These are phyloP conservation scores for Osmerus mordax DNA, from an alignment of 2,113 vertebrate genomes.

Conservation along the genomic window DNA sequence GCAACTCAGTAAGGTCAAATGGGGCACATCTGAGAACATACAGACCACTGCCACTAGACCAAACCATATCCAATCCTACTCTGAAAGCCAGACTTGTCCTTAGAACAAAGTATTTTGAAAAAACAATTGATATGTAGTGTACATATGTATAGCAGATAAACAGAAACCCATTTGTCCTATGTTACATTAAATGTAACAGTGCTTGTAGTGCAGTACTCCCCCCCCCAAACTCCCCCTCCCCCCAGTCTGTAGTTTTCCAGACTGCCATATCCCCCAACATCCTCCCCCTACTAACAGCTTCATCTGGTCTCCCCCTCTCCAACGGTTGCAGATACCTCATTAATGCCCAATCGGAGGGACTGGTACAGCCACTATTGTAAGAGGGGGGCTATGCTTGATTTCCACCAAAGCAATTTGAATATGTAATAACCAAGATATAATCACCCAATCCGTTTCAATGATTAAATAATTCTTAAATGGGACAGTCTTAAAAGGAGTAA, in stretches of 20 bases:
- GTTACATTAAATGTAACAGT: no score
- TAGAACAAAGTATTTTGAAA: no score
- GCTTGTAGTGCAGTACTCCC: neutral
- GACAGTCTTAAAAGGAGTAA: conserved; percentile 52
- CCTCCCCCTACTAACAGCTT: conserved; percentile 68
- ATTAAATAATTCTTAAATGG: conserved; percentile 64
- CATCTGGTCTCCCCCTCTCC: conserved; percentile 65
- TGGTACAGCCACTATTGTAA: conserved; percentile 57
- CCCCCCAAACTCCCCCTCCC: neutral
- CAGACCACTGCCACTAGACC: conserved; percentile 41
- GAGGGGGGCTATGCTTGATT: conserved; percentile 55
- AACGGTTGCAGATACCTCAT: conserved; percentile 67
- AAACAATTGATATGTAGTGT: no score
- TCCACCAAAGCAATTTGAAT: conserved; percentile 72
- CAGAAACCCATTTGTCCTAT: no score
- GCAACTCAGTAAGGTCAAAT: conserved; percentile 41
- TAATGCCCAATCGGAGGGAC: conserved; percentile 67
- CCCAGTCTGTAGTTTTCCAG: conserved; percentile 40
- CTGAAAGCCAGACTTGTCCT: neutral
- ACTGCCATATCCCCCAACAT: conserved; percentile 61
- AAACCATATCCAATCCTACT: neutral
- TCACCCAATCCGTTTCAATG: conserved; percentile 65
- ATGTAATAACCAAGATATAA: conserved; percentile 70
- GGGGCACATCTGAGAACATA: conserved; percentile 30
- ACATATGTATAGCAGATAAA: no score